A percentile compares a stretch with the other conserved stretches of the same genome.
Conservation (phyloP, 2,888 invertebrate species). For the Phasia obesa region DNA sequence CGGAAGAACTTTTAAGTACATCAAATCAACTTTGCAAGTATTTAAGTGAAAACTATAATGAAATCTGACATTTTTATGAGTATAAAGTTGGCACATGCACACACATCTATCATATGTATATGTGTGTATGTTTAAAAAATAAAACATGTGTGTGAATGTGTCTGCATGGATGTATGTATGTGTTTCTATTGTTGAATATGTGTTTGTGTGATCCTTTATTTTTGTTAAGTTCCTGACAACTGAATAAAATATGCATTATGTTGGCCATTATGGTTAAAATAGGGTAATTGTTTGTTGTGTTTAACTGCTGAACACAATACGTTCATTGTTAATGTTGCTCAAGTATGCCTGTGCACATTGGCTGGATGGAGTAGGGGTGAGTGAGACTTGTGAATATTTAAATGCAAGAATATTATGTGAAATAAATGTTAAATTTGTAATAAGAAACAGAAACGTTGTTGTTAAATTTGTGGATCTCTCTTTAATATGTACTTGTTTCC, state of each 20-base stretch:
- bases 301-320: slow-evolving; percentile 25
- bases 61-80: slow-evolving; percentile 61
- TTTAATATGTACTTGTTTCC: no score
- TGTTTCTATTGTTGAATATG: slow-evolving; percentile 7
- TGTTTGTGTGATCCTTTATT: slow-evolving; percentile 54
- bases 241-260: slow-evolving; percentile 49
- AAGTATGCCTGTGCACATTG: slow-evolving; percentile 12
- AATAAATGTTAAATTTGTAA: slow-evolving; percentile 8
- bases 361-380: slow-evolving; percentile 11
- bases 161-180: not conserved
- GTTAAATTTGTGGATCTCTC: not conserved
- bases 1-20: slow-evolving; percentile 51
- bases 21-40: slow-evolving; percentile 62
- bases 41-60: slow-evolving; percentile 68
- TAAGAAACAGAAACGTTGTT: slow-evolving; percentile 16
- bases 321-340: slow-evolving; percentile 13
- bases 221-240: slow-evolving; percentile 41
- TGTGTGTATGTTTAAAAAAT: not conserved
- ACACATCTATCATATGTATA: slow-evolving; percentile 8
- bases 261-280: slow-evolving; percentile 51
- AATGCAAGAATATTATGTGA: slow-evolving; percentile 1
- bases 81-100: slow-evolving; percentile 23
- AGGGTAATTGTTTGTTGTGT: slow-evolving; percentile 51
- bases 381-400: no score
- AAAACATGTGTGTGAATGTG: not conserved